phyloP scores from a whole-genome alignment of 2,888 invertebrate genomes.

The Hirtodrosophila cameraria region DNA sequence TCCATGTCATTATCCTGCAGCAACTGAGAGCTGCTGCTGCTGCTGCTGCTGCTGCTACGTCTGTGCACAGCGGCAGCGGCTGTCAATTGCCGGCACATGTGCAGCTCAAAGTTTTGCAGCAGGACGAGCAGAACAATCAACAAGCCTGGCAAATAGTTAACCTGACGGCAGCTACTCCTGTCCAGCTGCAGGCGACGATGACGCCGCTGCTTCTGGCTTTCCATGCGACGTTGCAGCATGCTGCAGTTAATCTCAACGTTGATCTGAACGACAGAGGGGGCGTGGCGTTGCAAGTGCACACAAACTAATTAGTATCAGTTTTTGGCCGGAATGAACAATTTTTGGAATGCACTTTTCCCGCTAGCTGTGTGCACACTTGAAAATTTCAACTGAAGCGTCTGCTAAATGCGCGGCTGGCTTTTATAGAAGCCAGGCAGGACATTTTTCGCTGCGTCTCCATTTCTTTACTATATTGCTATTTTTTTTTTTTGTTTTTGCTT shows the following conservation, averaged over 20 bases:
- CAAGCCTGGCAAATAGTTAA: slow-evolving; percentile 61
- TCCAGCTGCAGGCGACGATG: slow-evolving; percentile 28
- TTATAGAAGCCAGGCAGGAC: slow-evolving; percentile 56
- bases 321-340: neutral
- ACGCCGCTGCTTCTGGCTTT: slow-evolving; percentile 22
- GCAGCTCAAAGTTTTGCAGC: slow-evolving; percentile 69
- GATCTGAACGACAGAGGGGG: no score
- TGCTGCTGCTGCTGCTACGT: slow-evolving; percentile 7
- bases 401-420: slow-evolving; percentile 57
- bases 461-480: slow-evolving; percentile 13
- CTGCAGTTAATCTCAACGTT: slow-evolving; percentile 5
- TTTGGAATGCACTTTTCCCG: slow-evolving; percentile 37
- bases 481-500: slow-evolving; percentile 15
- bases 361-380: slow-evolving; percentile 51
- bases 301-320: slow-evolving; percentile 34
- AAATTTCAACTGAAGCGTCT: slow-evolving; percentile 73
- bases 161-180: slow-evolving; percentile 9
- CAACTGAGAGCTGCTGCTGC: slow-evolving; percentile 15
- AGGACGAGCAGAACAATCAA: slow-evolving; percentile 68
- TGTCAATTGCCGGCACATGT: slow-evolving; percentile 69
- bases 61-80: slow-evolving; percentile 1
- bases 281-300: slow-evolving; percentile 4
- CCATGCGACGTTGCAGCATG: slow-evolving; percentile 26
- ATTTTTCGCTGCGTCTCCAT: slow-evolving; percentile 8
- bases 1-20: slow-evolving; percentile 20